Base-by-base conservation (phyloP, 1,140 invertebrate genomes). In the Pissodes strobi region DNA sequence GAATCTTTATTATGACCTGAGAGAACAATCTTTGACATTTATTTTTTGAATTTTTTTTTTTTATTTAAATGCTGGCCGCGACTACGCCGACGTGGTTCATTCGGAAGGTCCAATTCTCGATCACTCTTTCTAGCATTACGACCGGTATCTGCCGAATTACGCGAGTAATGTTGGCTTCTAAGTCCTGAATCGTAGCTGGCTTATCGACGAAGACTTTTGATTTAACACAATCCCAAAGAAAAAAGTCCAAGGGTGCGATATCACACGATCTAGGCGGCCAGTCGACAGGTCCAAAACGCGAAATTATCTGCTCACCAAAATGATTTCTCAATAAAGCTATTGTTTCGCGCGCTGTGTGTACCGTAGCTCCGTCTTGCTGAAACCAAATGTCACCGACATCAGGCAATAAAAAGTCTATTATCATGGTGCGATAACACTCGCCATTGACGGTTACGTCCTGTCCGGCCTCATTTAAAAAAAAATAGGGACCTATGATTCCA, bases 171-270 rank as follows among this genome's bases (percentile, higher is more conserved):
- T 49, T 23, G 46, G 19, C 22, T 22, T 49, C 46, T 49, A 49
- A 8, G 17, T 45, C 52, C 30, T 55, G 25, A 55, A 55, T 55
- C 52, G 25, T 55, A 43, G 52, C 52, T 60, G 70, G 66, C 62
- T 72, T 74, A 64, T 73, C 19, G 52, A 55, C 60, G 49, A 68
- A 73, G 41, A 71, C 63, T 25, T 48, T 65, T 43, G 65, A 66
- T 63, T 75, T 72, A 18, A 70, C 61, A 52, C 61, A 65, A 27
- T 48, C 64, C 62, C 62, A 67, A 27, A 77, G 65, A 63, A 72
- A 78, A 68, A 78, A 78, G 34, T 55, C 52, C 30, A 55, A 41
- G 25, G 52, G 27, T 55, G 52, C 41, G 52, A 55, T 55, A 55
- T 55, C 27, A 55, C 52, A 55, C 30, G 52, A 55, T 41, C 52